Evolutionary conservation across 2,113 vertebrate species (phyloP), one percentile per base, ranked within the genome.

Genomic region (Strigops habroptila): DNA sequence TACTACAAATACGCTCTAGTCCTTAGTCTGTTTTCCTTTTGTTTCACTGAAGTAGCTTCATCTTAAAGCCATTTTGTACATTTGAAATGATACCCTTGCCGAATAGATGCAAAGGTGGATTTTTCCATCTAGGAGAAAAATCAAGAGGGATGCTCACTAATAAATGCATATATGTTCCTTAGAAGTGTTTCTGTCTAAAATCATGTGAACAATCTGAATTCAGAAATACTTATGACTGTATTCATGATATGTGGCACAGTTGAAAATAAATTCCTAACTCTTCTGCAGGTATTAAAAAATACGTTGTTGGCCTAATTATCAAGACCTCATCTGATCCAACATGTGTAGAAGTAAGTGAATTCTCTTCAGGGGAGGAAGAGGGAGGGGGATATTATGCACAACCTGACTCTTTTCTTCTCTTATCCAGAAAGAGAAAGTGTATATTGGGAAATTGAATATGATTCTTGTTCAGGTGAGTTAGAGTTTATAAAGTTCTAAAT

Each of bases 401-500:
- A 62, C 41, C 46, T 97, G 89, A 95, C 83, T 79, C 8, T 17
- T 27, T 7, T 78, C 8, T 77, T 76, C 44, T 82, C 14, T 63
- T 74, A 88, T 97, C 27, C 96, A 99, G 99, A 99, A 99, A 94
- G 99, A 99, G 91, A 99, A 99, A 68, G 99, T 99, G 21, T 99
- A 99, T 96, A 99, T 99, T 93, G 99, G 99, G 60, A 99, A 99
- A 90, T 97, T 99, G 90, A 99, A 99, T 97, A 99, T 99, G 99
- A 99, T 99, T 98, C 98, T 99, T 86, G 99, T 99, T 63, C 99
- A 99, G 99, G 99, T 99, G 95, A 98, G 97, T 21, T 60, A 28
- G 39, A 82, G 35, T 30, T 91, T 6, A 3, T 31, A 4, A 63
- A 11, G 37, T 10, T 68, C 60, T 43, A 31, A 21, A 4, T 65